Conservation (phyloP, 2,113 vertebrate genomes). For the Psettodes erumei region DNA sequence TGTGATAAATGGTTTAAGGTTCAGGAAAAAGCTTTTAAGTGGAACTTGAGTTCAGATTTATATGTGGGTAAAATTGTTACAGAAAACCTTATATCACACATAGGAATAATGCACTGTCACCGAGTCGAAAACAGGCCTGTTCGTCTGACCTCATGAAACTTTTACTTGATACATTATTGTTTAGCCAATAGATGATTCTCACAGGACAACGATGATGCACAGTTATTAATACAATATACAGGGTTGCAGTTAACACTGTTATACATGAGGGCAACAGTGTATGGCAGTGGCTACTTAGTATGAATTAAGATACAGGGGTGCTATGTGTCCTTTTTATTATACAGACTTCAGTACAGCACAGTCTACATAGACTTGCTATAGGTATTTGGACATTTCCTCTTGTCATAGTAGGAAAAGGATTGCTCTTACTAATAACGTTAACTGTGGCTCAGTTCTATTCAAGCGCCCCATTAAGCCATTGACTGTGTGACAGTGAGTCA, state of each 20-base stretch:
- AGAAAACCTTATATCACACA: not conserved
- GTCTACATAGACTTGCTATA: not conserved
- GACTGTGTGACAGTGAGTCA: not conserved
- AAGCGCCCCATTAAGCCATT: not conserved
- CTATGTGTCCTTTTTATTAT: not conserved
- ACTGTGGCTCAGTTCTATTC: not conserved
- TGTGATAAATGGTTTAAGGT: not conserved
- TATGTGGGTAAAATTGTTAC: not conserved
- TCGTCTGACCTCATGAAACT: not conserved
- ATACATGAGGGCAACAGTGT: not conserved
- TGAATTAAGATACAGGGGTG: not conserved
- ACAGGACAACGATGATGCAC: not conserved
- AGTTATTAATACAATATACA: not conserved
- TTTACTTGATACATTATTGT: no score
- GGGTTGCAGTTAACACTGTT: not conserved
- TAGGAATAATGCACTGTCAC: not conserved
- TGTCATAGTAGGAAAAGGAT: not conserved
- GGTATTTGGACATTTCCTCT: not conserved
- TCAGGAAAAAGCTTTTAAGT: not conserved
- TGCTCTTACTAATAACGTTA: not conserved
- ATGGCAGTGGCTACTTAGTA: not conserved
- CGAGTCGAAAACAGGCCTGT: not conserved
- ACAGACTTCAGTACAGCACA: not conserved
- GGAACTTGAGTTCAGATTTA: not conserved
- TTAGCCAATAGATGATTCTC: not conserved